Conservation (phyloP, 2,888 invertebrate genomes). For the Apomyelois bistriatella region DNA sequence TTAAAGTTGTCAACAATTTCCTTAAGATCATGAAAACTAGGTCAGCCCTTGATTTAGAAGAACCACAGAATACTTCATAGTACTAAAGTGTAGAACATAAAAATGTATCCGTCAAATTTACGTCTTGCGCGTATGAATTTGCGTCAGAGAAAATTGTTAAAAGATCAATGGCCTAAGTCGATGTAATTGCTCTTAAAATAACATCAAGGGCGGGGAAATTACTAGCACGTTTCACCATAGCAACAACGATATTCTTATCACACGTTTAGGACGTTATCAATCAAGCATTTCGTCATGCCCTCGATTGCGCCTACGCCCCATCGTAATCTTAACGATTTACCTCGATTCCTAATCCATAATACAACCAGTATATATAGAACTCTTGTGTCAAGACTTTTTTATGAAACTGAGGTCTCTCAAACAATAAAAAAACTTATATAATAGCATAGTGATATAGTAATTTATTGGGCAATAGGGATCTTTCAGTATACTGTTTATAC, state of each 20-base stretch:
- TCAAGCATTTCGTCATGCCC: constrained; percentile 69
- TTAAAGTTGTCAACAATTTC: no score
- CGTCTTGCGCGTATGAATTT: neutral
- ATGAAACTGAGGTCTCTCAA: neutral
- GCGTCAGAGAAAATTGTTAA: constrained; percentile 1
- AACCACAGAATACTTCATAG: no score
- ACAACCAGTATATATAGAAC: constrained; percentile 40
- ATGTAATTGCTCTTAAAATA: constrained; percentile 19
- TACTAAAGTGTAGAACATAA: no score
- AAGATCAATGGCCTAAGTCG: constrained; percentile 8
- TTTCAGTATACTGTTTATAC: constrained; percentile 26
- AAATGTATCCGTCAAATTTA: neutral
- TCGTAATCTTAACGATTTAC: constrained; percentile 66
- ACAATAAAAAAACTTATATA: neutral
- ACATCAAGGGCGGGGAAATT: constrained; percentile 16
- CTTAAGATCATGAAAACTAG: no score
- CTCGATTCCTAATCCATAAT: constrained; percentile 64
- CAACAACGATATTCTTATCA: constrained; percentile 53
- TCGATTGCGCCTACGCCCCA: constrained; percentile 65
- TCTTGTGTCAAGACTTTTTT: neutral
- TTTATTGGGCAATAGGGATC: constrained; percentile 5
- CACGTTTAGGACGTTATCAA: constrained; percentile 63
- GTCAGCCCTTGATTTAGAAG: no score
- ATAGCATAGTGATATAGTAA: neutral
- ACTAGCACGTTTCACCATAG: constrained; percentile 35